A percentile compares a stretch with the other conserved stretches of the same genome.
Evolutionary conservation across 2,113 vertebrate genomes (phyloP).

Genomic region (Oryzias javanicus): DNA sequence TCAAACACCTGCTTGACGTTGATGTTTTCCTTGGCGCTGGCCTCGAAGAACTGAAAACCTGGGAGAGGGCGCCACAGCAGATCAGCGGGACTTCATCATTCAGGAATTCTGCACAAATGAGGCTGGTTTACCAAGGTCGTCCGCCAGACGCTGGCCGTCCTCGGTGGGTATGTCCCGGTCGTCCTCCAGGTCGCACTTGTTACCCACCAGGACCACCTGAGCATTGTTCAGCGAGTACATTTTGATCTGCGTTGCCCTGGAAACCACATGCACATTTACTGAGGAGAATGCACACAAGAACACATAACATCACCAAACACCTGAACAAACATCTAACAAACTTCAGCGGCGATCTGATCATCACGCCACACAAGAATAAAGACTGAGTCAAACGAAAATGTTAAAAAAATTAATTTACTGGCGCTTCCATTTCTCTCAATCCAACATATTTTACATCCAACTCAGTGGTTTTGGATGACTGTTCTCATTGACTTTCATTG

Average conservation of each 20-base stretch:
- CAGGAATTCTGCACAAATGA: neutral
- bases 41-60: constrained; percentile 94
- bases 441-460: too few relatives aligned
- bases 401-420: too few relatives aligned
- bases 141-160: constrained; percentile 78
- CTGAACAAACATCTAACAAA: too few relatives aligned
- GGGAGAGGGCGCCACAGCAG: neutral
- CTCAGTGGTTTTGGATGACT: too few relatives aligned
- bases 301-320: too few relatives aligned
- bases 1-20: constrained; percentile 93
- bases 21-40: constrained; percentile 90
- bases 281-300: neutral
- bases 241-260: constrained; percentile 87
- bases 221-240: constrained; percentile 87
- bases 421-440: too few relatives aligned
- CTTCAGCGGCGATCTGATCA: too few relatives aligned
- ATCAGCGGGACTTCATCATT: neutral
- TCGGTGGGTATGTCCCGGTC: constrained; percentile 81
- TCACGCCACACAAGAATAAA: too few relatives aligned
- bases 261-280: neutral
- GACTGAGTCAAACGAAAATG: too few relatives aligned
- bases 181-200: constrained; percentile 87
- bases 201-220: constrained; percentile 84
- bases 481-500: too few relatives aligned
- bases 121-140: constrained; percentile 76